Evolutionary conservation across 2,113 vertebrate genomes (phyloP).

Genomic region (zebrafish (Danio rerio)): DNA sequence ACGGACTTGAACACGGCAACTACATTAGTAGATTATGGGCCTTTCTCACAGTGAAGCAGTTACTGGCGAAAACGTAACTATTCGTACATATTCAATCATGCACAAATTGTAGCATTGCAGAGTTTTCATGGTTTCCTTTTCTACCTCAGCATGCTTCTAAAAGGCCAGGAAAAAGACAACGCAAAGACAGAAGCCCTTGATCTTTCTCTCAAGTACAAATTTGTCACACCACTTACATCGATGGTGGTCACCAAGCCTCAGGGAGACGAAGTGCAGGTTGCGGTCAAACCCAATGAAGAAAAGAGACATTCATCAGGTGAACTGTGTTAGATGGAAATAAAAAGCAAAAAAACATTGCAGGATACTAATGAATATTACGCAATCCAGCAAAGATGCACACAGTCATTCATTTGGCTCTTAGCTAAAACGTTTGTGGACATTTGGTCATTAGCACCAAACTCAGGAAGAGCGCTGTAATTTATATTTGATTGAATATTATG

Average conservation of each 20-base stretch:
- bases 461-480: no score
- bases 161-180: constrained; percentile 78
- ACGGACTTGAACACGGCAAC: constrained; percentile 70
- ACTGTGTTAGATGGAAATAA: neutral
- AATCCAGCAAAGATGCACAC: no score
- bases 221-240: constrained; percentile 92
- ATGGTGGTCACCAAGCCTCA: constrained; percentile 96
- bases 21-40: constrained; percentile 90
- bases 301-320: neutral
- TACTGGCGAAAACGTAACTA: constrained; percentile 88
- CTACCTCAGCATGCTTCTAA: constrained; percentile 74
- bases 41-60: constrained; percentile 92
- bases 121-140: neutral
- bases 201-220: constrained; percentile 88
- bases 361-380: neutral
- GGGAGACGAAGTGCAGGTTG: constrained; percentile 73
- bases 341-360: neutral
- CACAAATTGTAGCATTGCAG: neutral
- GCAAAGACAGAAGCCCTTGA: constrained; percentile 79
- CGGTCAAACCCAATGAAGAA: constrained; percentile 87
- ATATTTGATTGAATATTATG: no score
- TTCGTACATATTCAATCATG: neutral
- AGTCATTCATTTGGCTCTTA: no score
- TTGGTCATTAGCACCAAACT: no score
- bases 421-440: no score